Conservation (phyloP, 2,113 vertebrate species). For the Oryzias melastigma region DNA sequence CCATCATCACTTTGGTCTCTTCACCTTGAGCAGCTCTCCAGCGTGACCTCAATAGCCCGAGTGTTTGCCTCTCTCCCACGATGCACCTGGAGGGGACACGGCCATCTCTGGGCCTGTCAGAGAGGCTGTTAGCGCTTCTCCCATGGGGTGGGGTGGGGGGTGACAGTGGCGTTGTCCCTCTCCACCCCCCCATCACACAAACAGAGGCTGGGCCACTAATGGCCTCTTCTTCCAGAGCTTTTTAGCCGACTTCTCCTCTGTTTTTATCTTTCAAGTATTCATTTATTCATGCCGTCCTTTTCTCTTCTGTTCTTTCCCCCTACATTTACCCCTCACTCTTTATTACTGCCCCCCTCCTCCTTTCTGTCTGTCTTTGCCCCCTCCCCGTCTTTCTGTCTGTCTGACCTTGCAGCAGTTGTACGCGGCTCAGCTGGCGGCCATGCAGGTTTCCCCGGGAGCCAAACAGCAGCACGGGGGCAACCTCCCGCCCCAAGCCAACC, state of each 20-base stretch:
- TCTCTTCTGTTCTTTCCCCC: conserved; percentile 30
- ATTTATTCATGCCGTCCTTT: conserved; percentile 72
- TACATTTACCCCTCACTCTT: neutral
- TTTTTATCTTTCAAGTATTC: conserved; percentile 67
- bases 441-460: conserved; percentile 96
- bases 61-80: conserved; percentile 72
- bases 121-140: conserved; percentile 72
- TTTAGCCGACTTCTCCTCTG: conserved; percentile 71
- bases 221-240: conserved; percentile 72
- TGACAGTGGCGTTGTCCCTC: conserved; percentile 67
- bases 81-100: conserved; percentile 72
- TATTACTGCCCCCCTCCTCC: neutral
- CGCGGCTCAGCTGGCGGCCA: conserved; percentile 95
- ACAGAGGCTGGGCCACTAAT: conserved; percentile 72
- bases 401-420: conserved; percentile 88
- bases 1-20: conserved; percentile 22
- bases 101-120: conserved; percentile 73
- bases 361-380: neutral
- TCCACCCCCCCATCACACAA: conserved; percentile 67
- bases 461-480: conserved; percentile 88
- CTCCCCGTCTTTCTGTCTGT: conserved; percentile 31
- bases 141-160: conserved; percentile 70
- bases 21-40: conserved; percentile 60
- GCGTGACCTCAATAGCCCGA: conserved; percentile 67
- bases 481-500: conserved; percentile 87